Evolutionary conservation across 2,888 invertebrate species (phyloP).

Genomic region (Argyresthia albistria): DNA sequence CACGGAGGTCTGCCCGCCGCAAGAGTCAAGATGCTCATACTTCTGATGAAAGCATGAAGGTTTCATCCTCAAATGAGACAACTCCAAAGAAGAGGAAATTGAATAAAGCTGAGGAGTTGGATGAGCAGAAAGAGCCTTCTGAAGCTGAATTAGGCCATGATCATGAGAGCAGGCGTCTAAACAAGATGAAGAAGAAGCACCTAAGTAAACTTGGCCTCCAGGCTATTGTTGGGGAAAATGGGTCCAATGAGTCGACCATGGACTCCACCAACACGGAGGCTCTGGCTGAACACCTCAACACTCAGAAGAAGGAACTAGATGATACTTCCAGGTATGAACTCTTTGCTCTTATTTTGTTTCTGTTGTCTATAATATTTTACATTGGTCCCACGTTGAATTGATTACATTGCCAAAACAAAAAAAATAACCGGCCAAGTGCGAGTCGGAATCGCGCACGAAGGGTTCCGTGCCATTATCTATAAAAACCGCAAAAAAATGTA

Average conservation of each 20-base stretch:
- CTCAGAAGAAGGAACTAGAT: not conserved
- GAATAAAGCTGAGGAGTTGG: constrained; percentile 14
- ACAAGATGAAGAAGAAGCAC: constrained; percentile 72
- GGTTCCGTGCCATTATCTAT: too few species aligned
- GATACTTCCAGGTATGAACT: too few species aligned
- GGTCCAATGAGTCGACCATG: constrained; percentile 15
- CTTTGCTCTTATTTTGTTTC: too few species aligned
- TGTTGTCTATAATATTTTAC: too few species aligned
- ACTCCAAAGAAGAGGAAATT: constrained; percentile 6
- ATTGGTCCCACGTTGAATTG: too few species aligned
- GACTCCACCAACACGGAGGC: constrained; percentile 28
- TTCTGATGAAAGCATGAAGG: constrained; percentile 3
- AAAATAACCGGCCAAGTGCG: too few species aligned
- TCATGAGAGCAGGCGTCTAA: constrained; percentile 34
- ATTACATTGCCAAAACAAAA: too few species aligned
- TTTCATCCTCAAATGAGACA: not conserved
- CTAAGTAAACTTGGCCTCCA: constrained; percentile 69
- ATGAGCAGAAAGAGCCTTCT: constrained; percentile 18
- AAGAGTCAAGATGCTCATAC: constrained; percentile 19
- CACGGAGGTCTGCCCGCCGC: constrained; percentile 39
- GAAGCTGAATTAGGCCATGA: constrained; percentile 21
- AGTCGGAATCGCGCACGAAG: too few species aligned
- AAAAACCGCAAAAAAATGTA: too few species aligned
- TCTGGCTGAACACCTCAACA: constrained; percentile 25
- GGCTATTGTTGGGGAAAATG: constrained; percentile 23